phyloP scores from a whole-genome alignment of 2,797 vertebrate species.

The Peromyscus eremicus region DNA sequence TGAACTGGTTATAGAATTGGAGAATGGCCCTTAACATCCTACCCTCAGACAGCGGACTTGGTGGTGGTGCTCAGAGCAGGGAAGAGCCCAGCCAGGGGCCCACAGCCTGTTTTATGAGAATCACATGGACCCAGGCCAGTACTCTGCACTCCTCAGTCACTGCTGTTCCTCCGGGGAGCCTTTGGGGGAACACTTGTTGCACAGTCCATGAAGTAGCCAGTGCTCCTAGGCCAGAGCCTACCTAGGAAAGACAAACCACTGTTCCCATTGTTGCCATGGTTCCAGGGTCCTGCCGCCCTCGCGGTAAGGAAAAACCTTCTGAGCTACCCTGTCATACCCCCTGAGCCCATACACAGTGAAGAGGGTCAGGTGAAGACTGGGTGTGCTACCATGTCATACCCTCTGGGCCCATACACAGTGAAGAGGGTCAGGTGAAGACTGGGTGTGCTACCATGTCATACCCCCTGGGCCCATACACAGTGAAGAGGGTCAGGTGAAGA shows the following conservation, averaged over 20 bases:
- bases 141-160: background rate
- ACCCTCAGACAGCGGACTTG: background rate
- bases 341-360: background rate
- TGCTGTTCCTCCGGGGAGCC: background rate
- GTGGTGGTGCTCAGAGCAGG: background rate
- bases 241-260: background rate
- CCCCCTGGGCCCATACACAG: too few species aligned
- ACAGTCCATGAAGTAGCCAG: background rate
- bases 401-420: too few species aligned
- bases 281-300: background rate
- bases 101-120: background rate
- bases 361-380: background rate
- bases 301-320: background rate
- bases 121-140: background rate
- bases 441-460: too few species aligned
- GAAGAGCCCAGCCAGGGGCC: background rate
- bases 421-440: too few species aligned
- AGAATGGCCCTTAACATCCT: background rate
- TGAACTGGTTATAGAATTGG: background rate
- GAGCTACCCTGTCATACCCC: background rate
- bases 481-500: too few species aligned
- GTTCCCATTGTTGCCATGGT: background rate
- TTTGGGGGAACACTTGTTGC: background rate
- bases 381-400: too few species aligned
- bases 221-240: background rate